Conservation (phyloP, 2,888 invertebrate genomes). For the Dermolepida albohirtum region DNA sequence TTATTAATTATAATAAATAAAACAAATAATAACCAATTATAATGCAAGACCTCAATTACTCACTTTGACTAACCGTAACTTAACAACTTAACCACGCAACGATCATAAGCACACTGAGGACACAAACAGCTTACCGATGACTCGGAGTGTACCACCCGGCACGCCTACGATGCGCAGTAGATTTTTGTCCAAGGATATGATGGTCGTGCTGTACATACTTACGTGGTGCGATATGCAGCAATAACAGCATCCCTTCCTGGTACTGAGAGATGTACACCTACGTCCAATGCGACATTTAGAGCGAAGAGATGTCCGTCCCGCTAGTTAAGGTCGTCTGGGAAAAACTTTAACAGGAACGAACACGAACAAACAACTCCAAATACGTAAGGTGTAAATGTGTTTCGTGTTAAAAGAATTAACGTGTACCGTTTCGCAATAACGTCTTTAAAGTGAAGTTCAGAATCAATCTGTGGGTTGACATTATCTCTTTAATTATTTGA, state of each 20-base stretch:
- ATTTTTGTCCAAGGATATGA: too few species aligned
- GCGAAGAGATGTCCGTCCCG: neutral
- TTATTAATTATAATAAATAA: too few species aligned
- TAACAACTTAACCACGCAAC: too few species aligned
- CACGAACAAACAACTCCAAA: neutral
- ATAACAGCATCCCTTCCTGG: too few species aligned
- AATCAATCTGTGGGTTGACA: slow-evolving; percentile 6
- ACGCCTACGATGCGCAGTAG: too few species aligned
- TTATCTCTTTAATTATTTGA: neutral
- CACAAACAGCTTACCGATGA: too few species aligned
- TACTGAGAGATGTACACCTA: neutral
- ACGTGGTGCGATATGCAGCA: neutral
- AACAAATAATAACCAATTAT: too few species aligned
- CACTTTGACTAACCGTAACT: too few species aligned
- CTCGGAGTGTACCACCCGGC: too few species aligned
- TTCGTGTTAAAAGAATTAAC: neutral
- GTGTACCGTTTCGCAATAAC: slow-evolving; percentile 6
- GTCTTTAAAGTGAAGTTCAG: neutral
- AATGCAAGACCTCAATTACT: too few species aligned
- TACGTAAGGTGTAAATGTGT: slow-evolving; percentile 3
- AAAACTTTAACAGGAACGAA: neutral
- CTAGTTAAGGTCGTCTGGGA: slow-evolving; percentile 1
- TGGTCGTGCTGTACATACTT: neutral
- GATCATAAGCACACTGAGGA: too few species aligned
- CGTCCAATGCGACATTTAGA: slow-evolving; percentile 4